These are phyloP conservation scores for Furnarius figulus DNA, from an alignment of 2,113 vertebrate species.

Conservation along the genomic window DNA sequence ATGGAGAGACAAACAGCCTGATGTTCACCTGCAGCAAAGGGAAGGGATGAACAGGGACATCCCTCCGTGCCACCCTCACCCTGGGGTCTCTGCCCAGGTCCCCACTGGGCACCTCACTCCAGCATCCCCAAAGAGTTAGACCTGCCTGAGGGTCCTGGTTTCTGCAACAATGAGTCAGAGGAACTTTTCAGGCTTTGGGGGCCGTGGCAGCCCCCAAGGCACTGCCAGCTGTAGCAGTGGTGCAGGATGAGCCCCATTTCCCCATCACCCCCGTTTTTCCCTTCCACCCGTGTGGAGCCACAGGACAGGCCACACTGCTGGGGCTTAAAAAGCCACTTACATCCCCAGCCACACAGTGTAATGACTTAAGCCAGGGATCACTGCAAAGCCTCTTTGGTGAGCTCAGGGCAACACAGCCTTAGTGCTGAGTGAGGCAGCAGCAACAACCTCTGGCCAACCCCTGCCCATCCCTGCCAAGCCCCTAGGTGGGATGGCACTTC, in stretches of 20 bases:
- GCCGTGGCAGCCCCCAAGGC: not conserved
- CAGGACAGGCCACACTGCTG: fast-evolving
- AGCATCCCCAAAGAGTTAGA: not conserved
- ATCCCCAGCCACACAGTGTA: not conserved
- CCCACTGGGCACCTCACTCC: not conserved
- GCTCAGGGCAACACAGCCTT: fast-evolving
- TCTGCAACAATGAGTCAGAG: not conserved
- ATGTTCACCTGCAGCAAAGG: not conserved
- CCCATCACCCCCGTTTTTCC: not conserved
- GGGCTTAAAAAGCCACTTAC: not conserved
- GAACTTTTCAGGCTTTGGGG: not conserved
- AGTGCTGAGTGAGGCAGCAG: fast-evolving
- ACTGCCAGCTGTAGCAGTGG: fast-evolving
- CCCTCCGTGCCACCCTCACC: fast-evolving
- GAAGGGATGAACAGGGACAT: not conserved
- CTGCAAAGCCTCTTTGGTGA: not conserved
- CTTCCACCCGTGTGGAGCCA: not conserved
- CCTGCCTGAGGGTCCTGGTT: not conserved
- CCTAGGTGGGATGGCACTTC: not conserved
- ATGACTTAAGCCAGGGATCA: not conserved
- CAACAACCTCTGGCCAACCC: fast-evolving
- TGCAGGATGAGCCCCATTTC: not conserved
- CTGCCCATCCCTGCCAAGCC: not conserved
- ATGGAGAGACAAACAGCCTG: fast-evolving
- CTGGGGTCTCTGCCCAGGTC: not conserved